Percentiles rank a stretch among this genome's conserved stretches.
phyloP scores from a whole-genome alignment of 2,888 invertebrate species.

The Drosophila birchii region DNA sequence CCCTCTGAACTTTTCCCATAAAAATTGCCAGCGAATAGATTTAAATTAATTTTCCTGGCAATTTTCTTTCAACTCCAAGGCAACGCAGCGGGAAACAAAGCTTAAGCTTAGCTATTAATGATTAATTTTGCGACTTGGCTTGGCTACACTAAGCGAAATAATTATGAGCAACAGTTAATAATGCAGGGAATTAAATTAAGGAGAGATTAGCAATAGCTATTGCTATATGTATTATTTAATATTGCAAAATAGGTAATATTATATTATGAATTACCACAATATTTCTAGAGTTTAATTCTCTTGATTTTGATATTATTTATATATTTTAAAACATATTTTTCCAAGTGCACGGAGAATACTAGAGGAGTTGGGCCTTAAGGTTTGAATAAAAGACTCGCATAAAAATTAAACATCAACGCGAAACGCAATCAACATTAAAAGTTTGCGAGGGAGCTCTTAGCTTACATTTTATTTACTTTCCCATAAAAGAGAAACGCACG shows the following conservation, averaged over 20 bases:
- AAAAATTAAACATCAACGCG: constrained; percentile 75
- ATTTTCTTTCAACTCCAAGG: constrained; percentile 52
- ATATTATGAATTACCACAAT: too few species aligned
- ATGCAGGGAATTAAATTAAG: too few species aligned
- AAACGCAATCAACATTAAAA: constrained; percentile 79
- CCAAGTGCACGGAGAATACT: neutral
- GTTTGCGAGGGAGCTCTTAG: constrained; percentile 64
- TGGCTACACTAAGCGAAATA: neutral
- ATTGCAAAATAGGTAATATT: too few species aligned
- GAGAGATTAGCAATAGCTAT: neutral
- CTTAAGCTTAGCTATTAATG: constrained; percentile 63
- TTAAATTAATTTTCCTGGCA: constrained; percentile 68
- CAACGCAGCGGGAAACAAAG: constrained; percentile 34
- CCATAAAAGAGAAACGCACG: constrained; percentile 64
- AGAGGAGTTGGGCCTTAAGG: constrained; percentile 2
- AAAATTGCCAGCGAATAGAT: constrained; percentile 71
- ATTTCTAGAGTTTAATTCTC: neutral
- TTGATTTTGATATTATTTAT: neutral
- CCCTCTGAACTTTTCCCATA: constrained; percentile 37
- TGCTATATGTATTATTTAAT: too few species aligned
- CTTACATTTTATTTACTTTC: constrained; percentile 71
- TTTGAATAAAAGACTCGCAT: constrained; percentile 55
- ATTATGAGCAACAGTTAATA: too few species aligned
- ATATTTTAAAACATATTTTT: neutral
- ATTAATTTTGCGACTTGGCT: constrained; percentile 61